Evolutionary conservation across 37 sponge, comb jelly and placozoan species (phyloP), one percentile per base, ranked within the genome.

Genomic region (Corticium candelabrum): DNA sequence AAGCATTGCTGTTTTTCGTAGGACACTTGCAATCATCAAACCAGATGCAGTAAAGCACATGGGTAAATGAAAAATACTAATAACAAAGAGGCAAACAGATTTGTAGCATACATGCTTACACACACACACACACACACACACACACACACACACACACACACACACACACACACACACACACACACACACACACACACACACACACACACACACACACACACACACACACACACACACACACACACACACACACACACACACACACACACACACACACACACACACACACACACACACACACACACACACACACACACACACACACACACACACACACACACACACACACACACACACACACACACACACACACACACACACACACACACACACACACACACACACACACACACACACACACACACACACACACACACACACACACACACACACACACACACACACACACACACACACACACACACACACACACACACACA

Each of bases 11-110:
- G n/a, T n/a, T n/a, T n/a, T n/a, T n/a, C n/a, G 15, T 72, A 72
- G 85, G 62, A 94, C 94, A 3, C 77, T 91, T 4, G 90, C 80
- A 0, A 80, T 97, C 38, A 89, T 93, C 41, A 94, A 89, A 75
- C 94, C 94, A 0, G 92, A 93, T 35, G 87, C 87, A 41, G 32
- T 89, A 40, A 27, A 38, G 4, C 88, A 93, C 38, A 73, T 91
- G 83, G 92, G 92, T 4, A 34, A 11, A 21, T 50, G 11, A 50
- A 50, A 27, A 50, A 50, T 50, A 50, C n/a, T n/a, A 50, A 50
- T 50, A 27, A 29, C 35, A 70, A 4, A 70, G 5, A 35, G 31
- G 31, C 33, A 70, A 15, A 35, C 36, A 70, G 29, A 70, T n/a
- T n/a, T n/a, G n/a, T n/a, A n/a, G n/a, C n/a, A n/a, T 70, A 70